A percentile compares a stretch with the other conserved stretches of the same genome.
phyloP scores from a whole-genome alignment of 2,888 invertebrate genomes.

The Chalcosyrphus nemorum region DNA sequence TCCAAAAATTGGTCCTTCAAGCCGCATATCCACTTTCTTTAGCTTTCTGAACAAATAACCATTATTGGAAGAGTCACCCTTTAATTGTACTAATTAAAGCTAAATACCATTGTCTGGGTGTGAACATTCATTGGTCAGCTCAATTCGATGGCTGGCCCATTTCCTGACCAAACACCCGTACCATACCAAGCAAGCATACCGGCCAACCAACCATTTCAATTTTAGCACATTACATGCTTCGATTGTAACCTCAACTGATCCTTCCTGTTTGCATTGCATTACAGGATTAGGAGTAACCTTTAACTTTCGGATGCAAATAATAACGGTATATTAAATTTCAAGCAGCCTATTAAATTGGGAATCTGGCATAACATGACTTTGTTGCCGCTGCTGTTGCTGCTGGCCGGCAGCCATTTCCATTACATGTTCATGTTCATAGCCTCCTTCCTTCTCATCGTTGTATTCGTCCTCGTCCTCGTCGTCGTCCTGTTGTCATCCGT shows the following conservation, averaged over 20 bases:
- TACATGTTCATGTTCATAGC: background rate
- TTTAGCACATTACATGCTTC: conserved; percentile 66
- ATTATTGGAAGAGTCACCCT: background rate
- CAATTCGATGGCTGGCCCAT: conserved; percentile 21
- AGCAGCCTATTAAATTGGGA: conserved; percentile 52
- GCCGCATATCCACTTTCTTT: too few species aligned
- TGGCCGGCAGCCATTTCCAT: conserved; percentile 6
- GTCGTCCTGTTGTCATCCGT: conserved; percentile 35
- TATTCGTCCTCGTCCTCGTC: background rate
- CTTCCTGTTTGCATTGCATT: conserved; percentile 71
- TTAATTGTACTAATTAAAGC: conserved; percentile 24
- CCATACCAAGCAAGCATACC: too few species aligned
- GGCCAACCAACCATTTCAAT: conserved; percentile 39
- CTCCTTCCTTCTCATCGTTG: too few species aligned
- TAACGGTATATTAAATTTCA: conserved; percentile 64
- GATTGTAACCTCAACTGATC: conserved; percentile 69
- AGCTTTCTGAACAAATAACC: too few species aligned
- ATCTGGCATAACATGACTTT: conserved; percentile 45
- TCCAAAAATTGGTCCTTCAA: too few species aligned
- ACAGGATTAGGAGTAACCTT: conserved; percentile 65
- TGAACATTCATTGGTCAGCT: background rate
- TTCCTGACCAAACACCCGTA: background rate
- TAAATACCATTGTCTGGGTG: background rate
- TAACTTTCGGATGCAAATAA: conserved; percentile 63
- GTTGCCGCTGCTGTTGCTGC: background rate